Conservation (phyloP, 2,113 vertebrate species). For the Rhynchopsitta pachyrhyncha region DNA sequence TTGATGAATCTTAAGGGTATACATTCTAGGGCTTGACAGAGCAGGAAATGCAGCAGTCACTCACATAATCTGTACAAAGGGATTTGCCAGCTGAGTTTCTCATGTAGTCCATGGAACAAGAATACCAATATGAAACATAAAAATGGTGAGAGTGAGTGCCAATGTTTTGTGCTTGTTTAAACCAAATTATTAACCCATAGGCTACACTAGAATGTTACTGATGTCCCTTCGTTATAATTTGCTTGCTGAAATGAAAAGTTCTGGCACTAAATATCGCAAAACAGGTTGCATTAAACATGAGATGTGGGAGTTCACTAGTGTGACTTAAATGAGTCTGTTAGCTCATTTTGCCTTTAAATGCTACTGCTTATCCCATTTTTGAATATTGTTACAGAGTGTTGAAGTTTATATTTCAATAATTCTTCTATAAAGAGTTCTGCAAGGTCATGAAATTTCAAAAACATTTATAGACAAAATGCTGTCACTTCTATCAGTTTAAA, state of each 20-base stretch:
- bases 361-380: neutral
- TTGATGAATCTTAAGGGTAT: neutral
- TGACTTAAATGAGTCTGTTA: neutral
- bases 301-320: neutral
- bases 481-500: neutral
- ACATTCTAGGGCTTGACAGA: neutral
- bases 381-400: rapidly evolving
- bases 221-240: neutral
- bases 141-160: rapidly evolving
- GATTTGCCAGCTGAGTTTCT: neutral
- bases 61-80: neutral
- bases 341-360: neutral
- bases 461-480: neutral
- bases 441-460: neutral
- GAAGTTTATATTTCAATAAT: neutral
- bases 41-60: neutral
- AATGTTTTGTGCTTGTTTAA: neutral
- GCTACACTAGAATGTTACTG: neutral
- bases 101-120: neutral
- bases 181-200: neutral
- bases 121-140: neutral
- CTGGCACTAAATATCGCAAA: neutral
- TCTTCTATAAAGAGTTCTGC: neutral
- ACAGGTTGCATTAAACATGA: neutral
- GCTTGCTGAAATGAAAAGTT: neutral